Base-by-base conservation (phyloP, 1,140 invertebrate genomes). In the Helicoverpa zea region DNA sequence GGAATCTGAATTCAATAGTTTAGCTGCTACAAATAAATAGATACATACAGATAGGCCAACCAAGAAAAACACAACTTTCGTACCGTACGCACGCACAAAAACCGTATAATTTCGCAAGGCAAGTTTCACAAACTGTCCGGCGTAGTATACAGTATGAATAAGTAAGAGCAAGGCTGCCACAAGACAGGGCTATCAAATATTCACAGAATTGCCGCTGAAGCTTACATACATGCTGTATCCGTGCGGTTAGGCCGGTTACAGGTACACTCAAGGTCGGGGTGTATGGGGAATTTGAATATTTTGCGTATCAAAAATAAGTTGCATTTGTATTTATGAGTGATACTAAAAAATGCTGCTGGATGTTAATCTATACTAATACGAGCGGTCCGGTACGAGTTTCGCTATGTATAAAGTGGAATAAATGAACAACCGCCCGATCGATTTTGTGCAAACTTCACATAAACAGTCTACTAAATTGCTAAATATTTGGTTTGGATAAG, bases 141-240 rank as follows among this genome's bases (percentile, higher is more conserved):
- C 12, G 18, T 54, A 12, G 23, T 54, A 52, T 54, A 52, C 49
- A 54, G 23, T 13, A 70, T 70, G 66, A 70, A 70, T 70, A 70
- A 70, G 52, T 70, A 23, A 70, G 66, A 51, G 49, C 49, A 52
- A 51, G 23, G 10, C 66, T 29, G 66, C 30, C 66, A 70, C 47
- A 70, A 70, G 66, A 70, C 49, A 68, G 49, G 47, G 49, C 49
- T 14, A 52, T 70, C 66, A 52, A 70, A 52, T 70, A 70, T 70
- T 70, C 66, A 70, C 23, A 51, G 3, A 29, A 70, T 54, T 70
- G 66, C 49, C 29, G 18, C 66, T 70, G 66, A 49, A 70, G 54
- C 49, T 70, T 52, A 70, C 47, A 70, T 66, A 70, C 47, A 70
- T 66, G n/a, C 16, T n/a, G 63, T 43, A 16, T 2, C 30, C 35